Percentiles rank a stretch among this genome's conserved stretches.
phyloP scores from a whole-genome alignment of 2,113 vertebrate species.

The Dipodomys ordii region DNA sequence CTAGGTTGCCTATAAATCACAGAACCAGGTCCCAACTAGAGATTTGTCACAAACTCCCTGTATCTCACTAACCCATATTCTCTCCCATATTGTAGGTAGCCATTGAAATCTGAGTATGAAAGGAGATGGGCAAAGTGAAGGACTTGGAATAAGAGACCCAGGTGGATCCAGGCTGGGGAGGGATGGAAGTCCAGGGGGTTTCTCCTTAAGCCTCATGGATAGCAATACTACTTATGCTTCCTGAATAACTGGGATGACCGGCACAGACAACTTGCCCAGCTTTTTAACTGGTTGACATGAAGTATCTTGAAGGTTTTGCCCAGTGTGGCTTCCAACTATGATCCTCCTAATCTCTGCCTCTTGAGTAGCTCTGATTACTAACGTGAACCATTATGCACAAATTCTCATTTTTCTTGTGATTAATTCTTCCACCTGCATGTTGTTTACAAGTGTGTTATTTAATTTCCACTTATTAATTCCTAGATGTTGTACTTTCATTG shows the following conservation, averaged over 20 bases:
- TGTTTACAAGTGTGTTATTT: neutral
- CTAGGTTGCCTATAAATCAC: neutral
- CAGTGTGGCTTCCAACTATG: too few species aligned
- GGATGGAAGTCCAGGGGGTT: neutral
- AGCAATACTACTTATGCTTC: too few species aligned
- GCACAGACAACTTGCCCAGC: too few species aligned
- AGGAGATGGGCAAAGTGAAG: neutral
- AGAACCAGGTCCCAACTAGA: conserved; percentile 10
- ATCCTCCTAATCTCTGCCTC: too few species aligned
- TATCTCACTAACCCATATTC: neutral
- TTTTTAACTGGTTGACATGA: too few species aligned
- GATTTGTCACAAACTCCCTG: neutral
- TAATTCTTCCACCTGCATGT: neutral
- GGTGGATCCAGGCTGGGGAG: neutral
- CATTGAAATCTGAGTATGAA: neutral
- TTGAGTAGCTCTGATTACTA: too few species aligned
- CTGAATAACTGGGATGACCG: too few species aligned
- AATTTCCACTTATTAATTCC: conserved; percentile 1
- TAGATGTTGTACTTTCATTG: neutral
- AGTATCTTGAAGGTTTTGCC: too few species aligned
- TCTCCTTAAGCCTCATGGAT: neutral
- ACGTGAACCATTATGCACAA: too few species aligned
- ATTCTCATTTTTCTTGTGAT: neutral
- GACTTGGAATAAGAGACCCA: neutral
- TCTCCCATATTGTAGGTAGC: neutral